phyloP scores from a whole-genome alignment of 2,797 vertebrate species.

The Gallirallus australis region DNA sequence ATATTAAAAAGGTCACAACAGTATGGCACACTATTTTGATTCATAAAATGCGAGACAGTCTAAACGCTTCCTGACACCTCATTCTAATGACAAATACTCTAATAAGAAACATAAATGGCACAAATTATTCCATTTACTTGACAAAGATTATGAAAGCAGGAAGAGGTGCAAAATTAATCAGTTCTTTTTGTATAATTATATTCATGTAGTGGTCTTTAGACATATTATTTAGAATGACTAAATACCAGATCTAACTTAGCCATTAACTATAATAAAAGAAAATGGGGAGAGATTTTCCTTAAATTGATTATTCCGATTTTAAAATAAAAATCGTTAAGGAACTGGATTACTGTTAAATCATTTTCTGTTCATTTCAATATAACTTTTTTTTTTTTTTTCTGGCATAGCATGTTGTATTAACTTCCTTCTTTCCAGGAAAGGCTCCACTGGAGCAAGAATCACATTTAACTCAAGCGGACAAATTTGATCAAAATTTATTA shows the following conservation, averaged over 20 bases:
- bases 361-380: constrained; percentile 8
- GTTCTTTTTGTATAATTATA: not conserved
- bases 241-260: not conserved
- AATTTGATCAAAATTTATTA: constrained; percentile 54
- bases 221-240: not conserved
- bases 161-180: constrained; percentile 42
- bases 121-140: constrained; percentile 48
- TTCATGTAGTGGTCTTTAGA: not conserved
- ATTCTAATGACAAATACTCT: constrained; percentile 52
- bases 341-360: not conserved
- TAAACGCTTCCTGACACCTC: constrained; percentile 40
- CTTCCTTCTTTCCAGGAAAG: constrained; percentile 26
- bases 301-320: constrained; percentile 25
- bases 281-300: not conserved
- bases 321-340: constrained; percentile 31
- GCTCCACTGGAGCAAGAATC: constrained; percentile 37
- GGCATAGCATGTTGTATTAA: not conserved
- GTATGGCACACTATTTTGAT: constrained; percentile 8
- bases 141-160: constrained; percentile 42
- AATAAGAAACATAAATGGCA: constrained; percentile 42
- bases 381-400: constrained; percentile 4
- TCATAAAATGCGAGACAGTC: not conserved
- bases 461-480: not conserved
- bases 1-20: constrained; percentile 62
- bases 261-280: not conserved